These are phyloP conservation scores for Rotaria macrura DNA, from an alignment of 2,888 invertebrate genomes.

Conservation along the genomic window DNA sequence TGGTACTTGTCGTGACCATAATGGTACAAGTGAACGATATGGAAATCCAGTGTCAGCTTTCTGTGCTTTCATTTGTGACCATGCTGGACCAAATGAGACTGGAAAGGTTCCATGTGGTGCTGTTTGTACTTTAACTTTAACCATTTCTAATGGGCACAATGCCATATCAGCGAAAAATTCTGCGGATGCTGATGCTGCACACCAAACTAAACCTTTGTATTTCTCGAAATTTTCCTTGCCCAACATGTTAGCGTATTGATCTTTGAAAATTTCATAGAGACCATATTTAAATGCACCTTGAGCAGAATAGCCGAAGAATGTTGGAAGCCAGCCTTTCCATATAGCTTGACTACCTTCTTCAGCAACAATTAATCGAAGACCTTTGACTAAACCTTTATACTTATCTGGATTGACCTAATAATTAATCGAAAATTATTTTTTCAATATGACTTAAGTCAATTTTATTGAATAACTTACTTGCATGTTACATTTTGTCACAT, in stretches of 20 bases:
- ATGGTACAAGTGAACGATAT: constrained; percentile 5
- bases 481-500: constrained; percentile 66
- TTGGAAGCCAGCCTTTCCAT: constrained; percentile 4
- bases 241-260: neutral
- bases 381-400: neutral
- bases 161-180: constrained; percentile 5
- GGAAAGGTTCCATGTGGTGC: neutral
- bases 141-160: neutral
- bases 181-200: neutral
- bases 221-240: constrained; percentile 1
- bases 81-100: neutral
- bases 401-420: neutral
- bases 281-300: constrained; percentile 11
- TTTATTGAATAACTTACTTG: constrained; percentile 52
- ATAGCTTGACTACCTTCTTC: constrained; percentile 2
- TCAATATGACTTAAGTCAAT: too few species aligned
- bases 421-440: neutral
- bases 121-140: constrained; percentile 12
- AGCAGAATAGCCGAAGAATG: neutral
- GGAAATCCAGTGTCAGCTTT: neutral
- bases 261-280: constrained; percentile 6
- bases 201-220: constrained; percentile 11
- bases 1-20: constrained; percentile 7
- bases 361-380: neutral
- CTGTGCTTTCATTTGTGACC: neutral